Base-by-base conservation (phyloP, 2,113 vertebrate species). In the Paedocypris sp. region DNA sequence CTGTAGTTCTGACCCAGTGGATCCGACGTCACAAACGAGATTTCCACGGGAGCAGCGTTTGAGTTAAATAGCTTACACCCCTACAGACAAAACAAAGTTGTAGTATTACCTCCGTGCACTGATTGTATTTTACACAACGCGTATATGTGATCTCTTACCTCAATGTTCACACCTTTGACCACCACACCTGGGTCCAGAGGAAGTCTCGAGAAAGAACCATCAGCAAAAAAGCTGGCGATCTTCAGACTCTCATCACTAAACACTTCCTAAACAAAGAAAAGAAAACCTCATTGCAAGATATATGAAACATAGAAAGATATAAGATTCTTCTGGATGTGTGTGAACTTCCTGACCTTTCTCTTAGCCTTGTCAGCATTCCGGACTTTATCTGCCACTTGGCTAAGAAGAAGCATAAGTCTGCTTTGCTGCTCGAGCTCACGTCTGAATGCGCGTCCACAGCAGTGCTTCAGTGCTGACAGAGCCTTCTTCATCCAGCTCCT, bases 21-120 rank as follows among this genome's bases (percentile, higher is more conserved):
- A 66, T 97, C 93, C 1, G 86, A 79, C 1, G 91, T 91, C 72
- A 90, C 81, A 80, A 97, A 96, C 61, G 91, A 82, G 1, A 97
- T 84, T 71, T 87, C 89, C 56, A 97, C 79, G 19, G 94, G 93
- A 6, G 90, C 91, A 0, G 93, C 87, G 0, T 95, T 93, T 60
- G 94, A 95, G 74, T 87, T 94, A 83, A 91, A 93, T 66, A 94
- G 89, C 61, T 87, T 93, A 64, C 8, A 19, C 2, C 15, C 2
- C 3, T 15, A 41, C 9, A 4, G 67, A 38, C 35, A 38, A 5
- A 38, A 16, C 6, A 15, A 36, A 6, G 11, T 5, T 2, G 12
- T 13, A 36, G 15, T 4, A 6, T 36, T 13, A 36, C n/a, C n/a
- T n/a, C n/a, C n/a, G n/a, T n/a, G n/a, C n/a, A n/a, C n/a, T n/a